Conservation (phyloP, 2,797 vertebrate genomes). For the Denticeps clupeoides region DNA sequence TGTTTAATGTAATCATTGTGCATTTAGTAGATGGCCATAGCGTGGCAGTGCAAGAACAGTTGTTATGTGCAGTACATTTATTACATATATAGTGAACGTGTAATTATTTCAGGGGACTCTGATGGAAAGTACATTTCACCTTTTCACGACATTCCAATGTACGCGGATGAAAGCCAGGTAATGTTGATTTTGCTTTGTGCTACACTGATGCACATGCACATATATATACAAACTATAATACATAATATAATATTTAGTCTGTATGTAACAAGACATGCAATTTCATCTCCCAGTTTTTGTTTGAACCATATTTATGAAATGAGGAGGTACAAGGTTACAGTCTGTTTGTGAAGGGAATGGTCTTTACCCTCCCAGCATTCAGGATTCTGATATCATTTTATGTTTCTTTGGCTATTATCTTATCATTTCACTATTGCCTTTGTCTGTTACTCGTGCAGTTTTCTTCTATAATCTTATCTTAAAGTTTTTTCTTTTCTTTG, state of each 20-base stretch:
- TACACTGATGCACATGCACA: neutral
- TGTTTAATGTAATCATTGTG: too few relatives aligned
- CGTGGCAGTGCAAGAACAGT: too few relatives aligned
- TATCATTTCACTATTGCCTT: too few relatives aligned
- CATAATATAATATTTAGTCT: too few relatives aligned
- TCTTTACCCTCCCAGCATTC: conserved; percentile 31
- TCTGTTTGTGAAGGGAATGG: conserved; percentile 26
- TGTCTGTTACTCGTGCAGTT: too few relatives aligned
- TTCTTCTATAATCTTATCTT: too few relatives aligned
- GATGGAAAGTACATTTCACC: conserved; percentile 83
- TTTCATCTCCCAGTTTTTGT: conserved; percentile 9
- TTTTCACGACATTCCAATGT: conserved; percentile 87
- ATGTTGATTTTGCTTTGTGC: conserved; percentile 6
- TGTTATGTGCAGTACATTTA: too few relatives aligned
- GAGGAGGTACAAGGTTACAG: conserved; percentile 20
- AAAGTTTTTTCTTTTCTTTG: too few relatives aligned
- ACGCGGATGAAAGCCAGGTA: conserved; percentile 73
- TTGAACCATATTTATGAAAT: neutral
- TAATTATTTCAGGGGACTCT: conserved; percentile 62
- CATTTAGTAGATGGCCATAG: too few relatives aligned
- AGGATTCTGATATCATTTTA: neutral
- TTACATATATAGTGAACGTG: too few relatives aligned
- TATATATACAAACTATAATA: too few relatives aligned
- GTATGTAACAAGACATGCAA: too few relatives aligned
- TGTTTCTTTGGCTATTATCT: neutral